Evolutionary conservation across 2,113 vertebrate genomes (phyloP).

Genomic region (Upupa epops): DNA sequence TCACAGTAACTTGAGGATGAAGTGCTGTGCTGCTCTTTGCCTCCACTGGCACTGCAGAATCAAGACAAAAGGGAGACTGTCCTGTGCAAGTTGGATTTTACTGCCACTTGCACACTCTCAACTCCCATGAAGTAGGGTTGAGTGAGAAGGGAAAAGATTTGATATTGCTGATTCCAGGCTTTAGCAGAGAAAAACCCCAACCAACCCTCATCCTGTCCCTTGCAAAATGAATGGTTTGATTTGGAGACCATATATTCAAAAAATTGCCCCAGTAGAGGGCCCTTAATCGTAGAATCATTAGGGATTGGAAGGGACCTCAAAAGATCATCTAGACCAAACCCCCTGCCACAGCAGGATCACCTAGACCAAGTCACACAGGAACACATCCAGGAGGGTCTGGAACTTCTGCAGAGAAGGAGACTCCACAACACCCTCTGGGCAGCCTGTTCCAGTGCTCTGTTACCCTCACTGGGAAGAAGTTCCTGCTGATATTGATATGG

Average conservation of each 20-base stretch:
- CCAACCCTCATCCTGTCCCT: neutral
- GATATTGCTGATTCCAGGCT: neutral
- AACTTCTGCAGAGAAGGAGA: too few species aligned
- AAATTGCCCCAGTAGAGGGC: neutral
- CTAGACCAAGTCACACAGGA: too few species aligned
- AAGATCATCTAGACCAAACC: too few species aligned
- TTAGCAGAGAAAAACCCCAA: neutral
- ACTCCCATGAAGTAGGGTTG: neutral
- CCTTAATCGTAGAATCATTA: too few species aligned
- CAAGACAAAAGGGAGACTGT: neutral
- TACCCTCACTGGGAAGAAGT: too few species aligned
- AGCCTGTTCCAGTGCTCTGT: too few species aligned
- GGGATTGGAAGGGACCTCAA: too few species aligned
- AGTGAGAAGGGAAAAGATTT: neutral
- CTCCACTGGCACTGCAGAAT: neutral
- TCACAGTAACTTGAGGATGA: neutral
- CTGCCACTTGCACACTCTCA: neutral
- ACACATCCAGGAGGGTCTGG: too few species aligned
- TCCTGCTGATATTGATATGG: too few species aligned
- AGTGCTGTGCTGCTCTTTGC: neutral
- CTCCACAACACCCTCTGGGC: too few species aligned
- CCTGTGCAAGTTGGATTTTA: neutral
- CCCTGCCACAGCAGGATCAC: too few species aligned
- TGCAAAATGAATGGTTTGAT: neutral
- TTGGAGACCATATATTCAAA: neutral